Percentiles rank a stretch among this genome's conserved stretches.
Conservation (phyloP, 2,797 vertebrate species). For the Anisognathus igniventris region DNA sequence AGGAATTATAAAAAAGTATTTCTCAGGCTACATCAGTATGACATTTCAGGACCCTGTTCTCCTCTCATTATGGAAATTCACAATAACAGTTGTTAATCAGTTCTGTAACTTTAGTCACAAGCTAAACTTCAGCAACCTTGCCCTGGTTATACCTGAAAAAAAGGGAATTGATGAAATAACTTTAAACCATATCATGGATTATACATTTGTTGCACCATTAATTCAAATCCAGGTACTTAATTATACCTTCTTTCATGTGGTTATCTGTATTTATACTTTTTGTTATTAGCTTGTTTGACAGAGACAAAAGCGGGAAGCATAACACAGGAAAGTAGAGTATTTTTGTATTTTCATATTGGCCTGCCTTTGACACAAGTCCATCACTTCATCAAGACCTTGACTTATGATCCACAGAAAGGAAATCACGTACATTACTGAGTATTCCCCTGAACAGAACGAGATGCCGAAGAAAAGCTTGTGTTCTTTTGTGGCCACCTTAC, state of each 20-base stretch:
- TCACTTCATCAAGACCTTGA: neutral
- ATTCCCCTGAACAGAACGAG: neutral
- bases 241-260: neutral
- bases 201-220: neutral
- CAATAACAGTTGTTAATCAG: neutral
- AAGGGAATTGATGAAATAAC: neutral
- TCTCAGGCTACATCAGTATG: neutral
- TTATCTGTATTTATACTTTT: neutral
- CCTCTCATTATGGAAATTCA: neutral
- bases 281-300: neutral
- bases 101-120: neutral
- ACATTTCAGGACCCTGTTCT: slow-evolving; percentile 9
- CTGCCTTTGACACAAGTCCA: neutral
- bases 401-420: neutral
- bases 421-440: neutral
- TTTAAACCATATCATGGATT: neutral
- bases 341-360: neutral
- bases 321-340: neutral
- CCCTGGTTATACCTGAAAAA: neutral
- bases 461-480: neutral
- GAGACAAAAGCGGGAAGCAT: neutral
- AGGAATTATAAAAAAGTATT: neutral
- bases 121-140: neutral
- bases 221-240: neutral
- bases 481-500: neutral